phyloP scores from a whole-genome alignment of 35 echinoderm and acorn worm species.

The Chiridota heheva region DNA sequence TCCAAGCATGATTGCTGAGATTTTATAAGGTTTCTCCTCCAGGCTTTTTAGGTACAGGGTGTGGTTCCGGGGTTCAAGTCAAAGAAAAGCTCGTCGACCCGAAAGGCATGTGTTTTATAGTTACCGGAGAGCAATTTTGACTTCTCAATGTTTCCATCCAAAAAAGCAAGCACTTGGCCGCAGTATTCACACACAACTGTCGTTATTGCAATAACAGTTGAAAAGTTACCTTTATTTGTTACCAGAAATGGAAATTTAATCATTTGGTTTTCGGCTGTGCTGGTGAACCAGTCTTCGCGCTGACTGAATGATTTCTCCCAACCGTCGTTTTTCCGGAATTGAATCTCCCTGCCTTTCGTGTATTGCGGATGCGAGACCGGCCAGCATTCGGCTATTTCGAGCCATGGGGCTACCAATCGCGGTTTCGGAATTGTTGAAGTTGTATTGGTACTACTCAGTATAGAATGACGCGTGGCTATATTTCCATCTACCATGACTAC shows the following conservation, averaged over 20 bases:
- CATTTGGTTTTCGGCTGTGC: constrained; percentile 44
- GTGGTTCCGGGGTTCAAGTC: constrained; percentile 30
- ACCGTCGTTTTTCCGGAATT: constrained; percentile 37
- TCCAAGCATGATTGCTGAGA: constrained; percentile 60
- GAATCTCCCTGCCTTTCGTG: not conserved
- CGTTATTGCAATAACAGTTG: constrained; percentile 47
- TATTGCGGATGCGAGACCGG: constrained; percentile 65
- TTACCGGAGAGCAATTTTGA: constrained; percentile 58
- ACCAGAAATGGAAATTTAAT: constrained; percentile 60
- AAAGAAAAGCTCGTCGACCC: constrained; percentile 43
- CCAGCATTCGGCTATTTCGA: constrained; percentile 53
- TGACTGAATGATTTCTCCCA: constrained; percentile 66
- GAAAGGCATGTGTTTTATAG: constrained; percentile 25
- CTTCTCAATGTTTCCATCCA: constrained; percentile 51
- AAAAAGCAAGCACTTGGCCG: constrained; percentile 71
- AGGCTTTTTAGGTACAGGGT: constrained; percentile 58
- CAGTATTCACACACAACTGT: constrained; percentile 60
- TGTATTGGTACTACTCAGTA: too few relatives aligned
- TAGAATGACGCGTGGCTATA: too few relatives aligned
- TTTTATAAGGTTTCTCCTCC: constrained; percentile 70
- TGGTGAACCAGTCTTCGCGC: constrained; percentile 71
- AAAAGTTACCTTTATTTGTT: constrained; percentile 30
- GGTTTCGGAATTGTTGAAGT: not conserved
- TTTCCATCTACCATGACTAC: too few relatives aligned
- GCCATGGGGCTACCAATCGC: constrained; percentile 13